phyloP scores from a whole-genome alignment of 2,888 invertebrate species.

The Rhabditophanes sp. region DNA sequence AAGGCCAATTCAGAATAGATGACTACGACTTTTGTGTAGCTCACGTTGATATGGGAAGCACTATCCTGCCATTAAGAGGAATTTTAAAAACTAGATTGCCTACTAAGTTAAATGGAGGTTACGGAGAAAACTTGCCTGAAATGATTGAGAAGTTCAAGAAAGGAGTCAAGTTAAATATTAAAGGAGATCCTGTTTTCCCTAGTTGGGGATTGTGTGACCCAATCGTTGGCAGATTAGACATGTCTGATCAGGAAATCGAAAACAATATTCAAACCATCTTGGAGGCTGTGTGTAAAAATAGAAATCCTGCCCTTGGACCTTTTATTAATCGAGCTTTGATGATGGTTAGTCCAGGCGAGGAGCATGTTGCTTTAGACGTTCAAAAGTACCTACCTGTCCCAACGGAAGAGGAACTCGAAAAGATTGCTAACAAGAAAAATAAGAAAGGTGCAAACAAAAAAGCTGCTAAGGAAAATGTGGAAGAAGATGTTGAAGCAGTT shows the following conservation, averaged over 20 bases:
- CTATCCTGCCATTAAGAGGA: constrained; percentile 34
- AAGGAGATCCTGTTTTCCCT: constrained; percentile 29
- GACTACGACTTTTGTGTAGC: constrained; percentile 43
- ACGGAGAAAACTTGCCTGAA: constrained; percentile 30
- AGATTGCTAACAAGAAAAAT: constrained; percentile 11
- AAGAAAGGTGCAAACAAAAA: no score
- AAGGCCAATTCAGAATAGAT: constrained; percentile 38
- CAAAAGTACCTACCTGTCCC: constrained; percentile 26
- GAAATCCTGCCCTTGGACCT: constrained; percentile 36
- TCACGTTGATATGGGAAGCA: constrained; percentile 29
- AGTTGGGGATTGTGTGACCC: constrained; percentile 36
- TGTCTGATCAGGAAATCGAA: constrained; percentile 34
- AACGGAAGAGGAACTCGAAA: constrained; percentile 38
- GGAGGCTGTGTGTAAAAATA: constrained; percentile 25
- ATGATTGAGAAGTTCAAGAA: constrained; percentile 34
- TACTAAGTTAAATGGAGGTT: constrained; percentile 32
- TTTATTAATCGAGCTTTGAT: constrained; percentile 37
- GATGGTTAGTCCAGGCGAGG: constrained; percentile 28
- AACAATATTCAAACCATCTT: constrained; percentile 31
- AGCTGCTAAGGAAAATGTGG: no score
- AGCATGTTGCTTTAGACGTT: constrained; percentile 28
- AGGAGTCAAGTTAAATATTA: constrained; percentile 30
- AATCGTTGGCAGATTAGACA: constrained; percentile 32
- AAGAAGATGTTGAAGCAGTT: no score
- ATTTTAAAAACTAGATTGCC: constrained; percentile 37